These are phyloP conservation scores for Furcifer pardalis DNA, from an alignment of 2,797 vertebrate genomes.

Conservation along the genomic window DNA sequence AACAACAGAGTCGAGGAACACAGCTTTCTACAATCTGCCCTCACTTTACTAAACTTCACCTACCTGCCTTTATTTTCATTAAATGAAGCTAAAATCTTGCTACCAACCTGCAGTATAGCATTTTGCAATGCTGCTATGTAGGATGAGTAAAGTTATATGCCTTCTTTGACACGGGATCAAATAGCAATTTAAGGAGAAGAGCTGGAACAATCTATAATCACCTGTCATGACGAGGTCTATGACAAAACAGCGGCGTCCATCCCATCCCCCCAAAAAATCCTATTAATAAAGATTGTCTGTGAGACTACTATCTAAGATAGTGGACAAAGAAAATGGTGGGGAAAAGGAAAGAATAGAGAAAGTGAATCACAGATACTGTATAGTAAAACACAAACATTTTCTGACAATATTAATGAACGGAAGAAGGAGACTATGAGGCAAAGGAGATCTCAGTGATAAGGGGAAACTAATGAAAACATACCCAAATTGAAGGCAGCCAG, in stretches of 20 bases:
- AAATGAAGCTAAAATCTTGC: background rate
- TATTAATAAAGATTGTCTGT: too few species aligned
- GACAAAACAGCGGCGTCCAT: too few species aligned
- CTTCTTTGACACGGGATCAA: background rate
- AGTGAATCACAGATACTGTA: background rate
- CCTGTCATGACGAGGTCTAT: too few species aligned
- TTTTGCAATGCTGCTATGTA: background rate
- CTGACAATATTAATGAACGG: background rate
- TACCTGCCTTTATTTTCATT: background rate
- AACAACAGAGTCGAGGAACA: constrained; percentile 44
- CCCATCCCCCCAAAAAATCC: too few species aligned
- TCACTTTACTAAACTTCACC: background rate
- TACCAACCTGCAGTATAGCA: background rate
- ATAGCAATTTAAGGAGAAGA: background rate
- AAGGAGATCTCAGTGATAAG: background rate
- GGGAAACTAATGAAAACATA: background rate
- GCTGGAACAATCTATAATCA: background rate
- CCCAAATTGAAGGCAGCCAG: background rate
- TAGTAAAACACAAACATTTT: background rate
- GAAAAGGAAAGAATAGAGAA: background rate
- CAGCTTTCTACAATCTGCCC: constrained; percentile 3
- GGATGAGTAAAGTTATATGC: background rate
- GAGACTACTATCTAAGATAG: background rate
- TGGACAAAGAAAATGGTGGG: background rate
- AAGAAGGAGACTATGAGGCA: background rate